Base-by-base conservation (phyloP, 1,140 invertebrate genomes). In the Drosophila ogumai region DNA sequence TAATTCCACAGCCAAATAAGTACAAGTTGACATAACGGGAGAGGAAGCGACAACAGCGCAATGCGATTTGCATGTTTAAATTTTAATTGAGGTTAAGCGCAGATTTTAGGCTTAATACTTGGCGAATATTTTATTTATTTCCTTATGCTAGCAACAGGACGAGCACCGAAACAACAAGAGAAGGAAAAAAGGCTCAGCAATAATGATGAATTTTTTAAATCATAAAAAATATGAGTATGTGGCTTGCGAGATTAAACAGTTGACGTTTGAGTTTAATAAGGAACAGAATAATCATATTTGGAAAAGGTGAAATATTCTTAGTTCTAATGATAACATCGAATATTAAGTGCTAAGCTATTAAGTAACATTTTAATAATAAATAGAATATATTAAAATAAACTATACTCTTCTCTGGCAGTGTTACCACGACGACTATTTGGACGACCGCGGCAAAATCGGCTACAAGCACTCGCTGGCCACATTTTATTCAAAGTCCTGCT, bases 401-500 rank as follows among this genome's bases (percentile, higher is more conserved):
- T 19, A 10, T 10, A n/a, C 9, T 19, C 2, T 36, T 34, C 52
- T 72, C 17, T 31, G 50, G 0, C 58, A 92, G 90, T 85, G 91
- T n/a, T 91, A 85, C 63, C 76, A 84, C 0, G 88, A 92, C 17
- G 88, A 88, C 25, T 92, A 81, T 19, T 44, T 85, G 38, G 91
- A 92, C 31, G 82, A 91, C n/a, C 81, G 82, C 59, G 88, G 81
- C 5, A 80, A 71, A 46, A 92, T 92, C 28, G 90, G 91, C 8
- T 94, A 95, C 63, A 93, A 94, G 68, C 95, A 96, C 71, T 93
- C 94, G 13, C 92, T 94, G 59, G 94, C 94, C 6, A 95, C 95
- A 81, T 94, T 96, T 58, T 94, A 95, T 67, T 96, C 96, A 0
- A 96, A 95, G 92, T 93, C 95, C 41, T 95, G 95, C 15, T 98